Conservation (phyloP, 2,888 invertebrate species). For the Polia nebulosa region DNA sequence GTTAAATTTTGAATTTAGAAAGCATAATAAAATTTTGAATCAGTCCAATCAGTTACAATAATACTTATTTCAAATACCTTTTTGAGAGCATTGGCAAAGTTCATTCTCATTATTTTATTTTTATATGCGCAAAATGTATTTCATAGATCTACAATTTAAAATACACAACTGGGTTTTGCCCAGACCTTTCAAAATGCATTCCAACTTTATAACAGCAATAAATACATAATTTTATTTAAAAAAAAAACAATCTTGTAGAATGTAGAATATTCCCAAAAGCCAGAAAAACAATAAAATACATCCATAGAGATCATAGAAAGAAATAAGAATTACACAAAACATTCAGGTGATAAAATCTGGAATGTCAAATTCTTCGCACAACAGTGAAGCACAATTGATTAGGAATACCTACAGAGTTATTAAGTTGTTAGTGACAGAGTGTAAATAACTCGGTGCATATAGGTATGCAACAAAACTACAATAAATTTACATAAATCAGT, state of each 20-base stretch:
- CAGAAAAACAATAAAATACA: not conserved
- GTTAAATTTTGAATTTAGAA: constrained; percentile 38
- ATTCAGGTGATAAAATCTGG: constrained; percentile 5
- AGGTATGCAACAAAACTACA: constrained; percentile 8
- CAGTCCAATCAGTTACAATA: constrained; percentile 79
- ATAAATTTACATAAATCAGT: constrained; percentile 12
- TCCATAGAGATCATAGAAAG: not conserved
- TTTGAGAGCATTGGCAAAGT: constrained; percentile 60
- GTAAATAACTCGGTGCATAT: not conserved
- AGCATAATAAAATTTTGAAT: constrained; percentile 58
- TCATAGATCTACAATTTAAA: not conserved
- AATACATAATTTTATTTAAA: not conserved
- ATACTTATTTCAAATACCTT: constrained; percentile 72
- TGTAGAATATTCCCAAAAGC: not conserved
- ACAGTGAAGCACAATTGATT: not conserved
- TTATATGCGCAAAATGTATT: constrained; percentile 28
- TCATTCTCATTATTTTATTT: constrained; percentile 17
- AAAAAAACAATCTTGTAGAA: not conserved
- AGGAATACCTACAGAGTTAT: not conserved
- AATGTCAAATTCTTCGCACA: not conserved
- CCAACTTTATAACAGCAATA: not conserved
- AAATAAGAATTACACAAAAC: constrained; percentile 3
- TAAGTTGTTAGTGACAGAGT: not conserved
- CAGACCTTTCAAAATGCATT: not conserved
- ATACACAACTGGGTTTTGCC: not conserved